Percentiles rank a stretch among this genome's conserved stretches.
phyloP scores from a whole-genome alignment of 1,140 invertebrate species.

The Panulirus ornatus region DNA sequence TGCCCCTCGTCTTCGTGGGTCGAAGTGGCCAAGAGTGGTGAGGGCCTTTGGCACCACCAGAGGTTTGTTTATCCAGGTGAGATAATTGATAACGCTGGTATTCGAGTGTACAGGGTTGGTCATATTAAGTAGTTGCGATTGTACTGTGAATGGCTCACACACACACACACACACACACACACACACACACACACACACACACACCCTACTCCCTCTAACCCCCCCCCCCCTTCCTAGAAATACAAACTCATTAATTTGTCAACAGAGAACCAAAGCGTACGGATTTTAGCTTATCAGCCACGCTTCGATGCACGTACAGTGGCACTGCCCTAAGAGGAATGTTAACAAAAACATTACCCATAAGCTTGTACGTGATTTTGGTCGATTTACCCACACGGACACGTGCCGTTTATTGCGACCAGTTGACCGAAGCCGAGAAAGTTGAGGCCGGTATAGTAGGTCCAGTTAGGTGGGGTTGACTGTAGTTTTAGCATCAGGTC shows the following conservation, averaged over 20 bases:
- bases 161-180: too few species aligned
- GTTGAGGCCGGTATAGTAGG: neutral
- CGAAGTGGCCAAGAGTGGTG: neutral
- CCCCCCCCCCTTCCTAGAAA: constrained; percentile 57
- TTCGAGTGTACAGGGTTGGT: constrained; percentile 19
- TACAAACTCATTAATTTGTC: constrained; percentile 71
- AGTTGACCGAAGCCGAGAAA: too few species aligned
- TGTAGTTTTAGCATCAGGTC: constrained; percentile 38
- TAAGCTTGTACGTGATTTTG: neutral
- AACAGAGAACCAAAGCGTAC: constrained; percentile 42
- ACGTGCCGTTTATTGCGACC: too few species aligned
- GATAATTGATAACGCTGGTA: constrained; percentile 13
- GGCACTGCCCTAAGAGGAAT: constrained; percentile 29
- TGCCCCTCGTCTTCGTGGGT: neutral
- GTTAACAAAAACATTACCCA: neutral
- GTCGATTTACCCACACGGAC: too few species aligned
- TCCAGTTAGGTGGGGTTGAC: constrained; percentile 25
- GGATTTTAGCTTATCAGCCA: constrained; percentile 64
- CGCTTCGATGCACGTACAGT: constrained; percentile 44
- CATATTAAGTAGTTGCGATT: constrained; percentile 23
- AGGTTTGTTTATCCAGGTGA: neutral
- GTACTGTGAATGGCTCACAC: constrained; percentile 32
- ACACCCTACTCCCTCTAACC: too few species aligned
- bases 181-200: too few species aligned
- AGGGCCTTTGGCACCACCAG: neutral